Conservation (phyloP, 2,797 vertebrate genomes). For the Myotis planiceps region DNA sequence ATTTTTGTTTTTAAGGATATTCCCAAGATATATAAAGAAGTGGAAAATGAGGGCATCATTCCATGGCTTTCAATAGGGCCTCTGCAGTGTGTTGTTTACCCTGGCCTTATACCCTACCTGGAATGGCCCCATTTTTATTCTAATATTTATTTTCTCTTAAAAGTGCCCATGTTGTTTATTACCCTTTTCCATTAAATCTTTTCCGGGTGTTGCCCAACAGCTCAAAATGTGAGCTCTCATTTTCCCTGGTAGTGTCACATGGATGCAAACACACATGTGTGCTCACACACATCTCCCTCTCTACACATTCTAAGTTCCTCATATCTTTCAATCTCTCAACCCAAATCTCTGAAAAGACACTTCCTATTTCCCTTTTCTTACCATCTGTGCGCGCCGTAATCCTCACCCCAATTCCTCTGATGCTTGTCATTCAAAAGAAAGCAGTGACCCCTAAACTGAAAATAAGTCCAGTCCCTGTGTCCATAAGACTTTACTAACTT, state of each 20-base stretch:
- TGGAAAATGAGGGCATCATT: not conserved
- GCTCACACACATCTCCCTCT: not conserved
- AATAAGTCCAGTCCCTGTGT: not conserved
- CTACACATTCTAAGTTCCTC: not conserved
- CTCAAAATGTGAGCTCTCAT: not conserved
- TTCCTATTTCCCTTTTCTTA: not conserved
- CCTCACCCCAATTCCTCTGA: not conserved
- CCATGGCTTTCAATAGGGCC: not conserved
- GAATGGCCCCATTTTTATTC: too few species aligned
- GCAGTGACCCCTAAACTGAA: not conserved
- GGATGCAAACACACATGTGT: not conserved
- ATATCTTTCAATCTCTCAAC: not conserved
- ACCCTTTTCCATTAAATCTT: not conserved
- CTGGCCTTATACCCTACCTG: not conserved
- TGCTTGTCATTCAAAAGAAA: not conserved
- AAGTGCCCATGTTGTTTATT: not conserved
- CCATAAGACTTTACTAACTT: not conserved
- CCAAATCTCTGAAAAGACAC: not conserved
- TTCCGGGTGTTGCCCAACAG: not conserved
- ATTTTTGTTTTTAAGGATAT: not conserved
- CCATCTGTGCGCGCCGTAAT: not conserved
- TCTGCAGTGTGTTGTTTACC: rapidly evolving
- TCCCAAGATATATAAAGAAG: not conserved
- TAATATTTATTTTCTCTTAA: not conserved
- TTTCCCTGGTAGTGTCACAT: not conserved